Evolutionary conservation across 2,888 invertebrate genomes (phyloP).

Genomic region (Cryptus armator): DNA sequence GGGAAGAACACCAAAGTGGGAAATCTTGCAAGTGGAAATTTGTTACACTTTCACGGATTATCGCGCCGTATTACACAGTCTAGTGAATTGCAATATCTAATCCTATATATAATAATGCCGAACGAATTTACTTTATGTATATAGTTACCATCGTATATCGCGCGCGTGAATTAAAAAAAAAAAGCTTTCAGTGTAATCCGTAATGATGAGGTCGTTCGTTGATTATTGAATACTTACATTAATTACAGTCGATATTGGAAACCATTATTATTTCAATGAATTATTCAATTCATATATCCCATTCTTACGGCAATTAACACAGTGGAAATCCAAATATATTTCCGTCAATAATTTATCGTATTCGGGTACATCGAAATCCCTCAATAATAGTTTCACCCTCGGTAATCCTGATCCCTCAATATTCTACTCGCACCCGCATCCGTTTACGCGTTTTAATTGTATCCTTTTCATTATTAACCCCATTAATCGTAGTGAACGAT

Average conservation of each 20-base stretch:
- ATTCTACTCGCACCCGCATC: neutral
- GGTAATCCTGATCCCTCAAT: neutral
- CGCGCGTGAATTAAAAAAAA: neutral
- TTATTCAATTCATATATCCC: neutral
- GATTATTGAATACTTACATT: neutral
- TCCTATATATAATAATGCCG: neutral
- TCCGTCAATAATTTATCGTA: neutral
- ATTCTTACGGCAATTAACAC: neutral
- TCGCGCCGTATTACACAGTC: slow-evolving; percentile 26
- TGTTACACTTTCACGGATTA: slow-evolving; percentile 40
- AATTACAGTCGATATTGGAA: neutral
- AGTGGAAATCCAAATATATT: neutral
- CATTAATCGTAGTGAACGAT: neutral
- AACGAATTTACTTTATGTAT: neutral
- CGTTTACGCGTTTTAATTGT: neutral
- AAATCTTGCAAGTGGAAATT: slow-evolving; percentile 38
- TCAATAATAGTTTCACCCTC: neutral
- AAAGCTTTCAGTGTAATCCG: neutral
- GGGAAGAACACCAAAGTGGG: neutral
- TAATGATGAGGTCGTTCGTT: neutral
- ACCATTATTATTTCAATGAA: neutral
- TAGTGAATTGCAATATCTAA: slow-evolving; percentile 13
- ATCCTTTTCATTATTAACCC: neutral
- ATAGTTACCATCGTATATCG: neutral
- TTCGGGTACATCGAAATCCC: neutral